Conservation (phyloP, 2,797 vertebrate species). For the Chrosomus eos region DNA sequence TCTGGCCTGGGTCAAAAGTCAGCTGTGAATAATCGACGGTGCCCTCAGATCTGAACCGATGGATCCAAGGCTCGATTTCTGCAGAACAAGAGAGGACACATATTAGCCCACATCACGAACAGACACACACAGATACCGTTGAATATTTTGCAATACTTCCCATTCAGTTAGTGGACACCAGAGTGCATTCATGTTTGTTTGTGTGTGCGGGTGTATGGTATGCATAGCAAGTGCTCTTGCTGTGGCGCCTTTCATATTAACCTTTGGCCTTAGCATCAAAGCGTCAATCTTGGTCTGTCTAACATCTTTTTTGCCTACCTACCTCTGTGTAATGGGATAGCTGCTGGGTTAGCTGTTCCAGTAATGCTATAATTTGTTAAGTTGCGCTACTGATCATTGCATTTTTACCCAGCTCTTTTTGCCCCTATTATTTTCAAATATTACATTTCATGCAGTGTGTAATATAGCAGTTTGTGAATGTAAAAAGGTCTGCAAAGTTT, state of each 20-base stretch:
- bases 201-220: slow-evolving; percentile 28
- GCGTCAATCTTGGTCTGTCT: slow-evolving; percentile 52
- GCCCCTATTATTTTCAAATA: neutral
- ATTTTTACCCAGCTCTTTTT: slow-evolving; percentile 5
- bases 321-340: slow-evolving; percentile 60
- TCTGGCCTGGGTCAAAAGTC: slow-evolving; percentile 95
- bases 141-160: neutral
- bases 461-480: neutral
- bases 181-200: slow-evolving; percentile 26
- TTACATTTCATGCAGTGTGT: neutral
- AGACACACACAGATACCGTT: neutral
- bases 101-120: neutral
- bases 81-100: slow-evolving; percentile 69
- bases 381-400: neutral
- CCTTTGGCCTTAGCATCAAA: slow-evolving; percentile 69
- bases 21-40: slow-evolving; percentile 97
- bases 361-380: slow-evolving; percentile 36
- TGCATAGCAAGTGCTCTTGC: slow-evolving; percentile 47
- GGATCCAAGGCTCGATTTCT: slow-evolving; percentile 97
- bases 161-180: neutral
- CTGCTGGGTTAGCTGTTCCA: slow-evolving; percentile 52
- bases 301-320: slow-evolving; percentile 64
- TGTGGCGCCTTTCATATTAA: slow-evolving; percentile 73
- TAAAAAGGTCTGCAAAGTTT: neutral
- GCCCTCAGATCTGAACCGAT: slow-evolving; percentile 88